Evolutionary conservation across 2,113 vertebrate genomes (phyloP), one percentile per base, ranked within the genome.

Genomic region (Megalops atlanticus): DNA sequence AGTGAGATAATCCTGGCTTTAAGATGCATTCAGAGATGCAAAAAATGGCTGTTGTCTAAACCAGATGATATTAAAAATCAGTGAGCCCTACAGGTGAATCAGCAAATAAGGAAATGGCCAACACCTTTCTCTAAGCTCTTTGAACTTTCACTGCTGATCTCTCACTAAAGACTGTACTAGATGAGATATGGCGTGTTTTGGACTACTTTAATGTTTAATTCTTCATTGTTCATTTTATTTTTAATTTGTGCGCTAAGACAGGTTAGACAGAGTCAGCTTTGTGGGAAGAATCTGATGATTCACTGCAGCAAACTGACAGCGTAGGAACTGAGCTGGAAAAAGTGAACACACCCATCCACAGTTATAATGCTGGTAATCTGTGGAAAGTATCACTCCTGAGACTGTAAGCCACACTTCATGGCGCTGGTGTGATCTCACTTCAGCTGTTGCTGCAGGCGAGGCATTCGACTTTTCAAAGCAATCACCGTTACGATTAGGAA

Each of bases 401-500:
- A 64, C 58, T 27, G 3, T 58, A 64, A 58, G 18, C 52, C 21
- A 31, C 31, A n/a, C n/a, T 64, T n/a, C n/a, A 64, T 64, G 58
- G 31, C 27, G n/a, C 31, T 11, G 31, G 31, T 64, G n/a, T 45
- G 27, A 31, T 24, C 58, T 31, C 58, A 41, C 68, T 43, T 68
- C 54, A 78, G 77, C 77, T 78, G 54, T 41, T 33, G 11, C 49
- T 64, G 7, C 21, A n/a, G 24, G 2, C n/a, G 58, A 31, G n/a
- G 72, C 14, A 15, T 40, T 43, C n/a, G 54, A 71, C 64, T 45
- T 79, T 70, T 79, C n/a, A 45, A 79, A 79, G 18, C 21, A 41
- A 15, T 6, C 43, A 15, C 47, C 40, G 52, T 24, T 78, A 24
- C 1, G 21, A 45, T 40, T 14, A 21, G 15, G 76, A 24, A 39